phyloP scores from a whole-genome alignment of 2,113 vertebrate genomes.

The Charadrius vociferus region DNA sequence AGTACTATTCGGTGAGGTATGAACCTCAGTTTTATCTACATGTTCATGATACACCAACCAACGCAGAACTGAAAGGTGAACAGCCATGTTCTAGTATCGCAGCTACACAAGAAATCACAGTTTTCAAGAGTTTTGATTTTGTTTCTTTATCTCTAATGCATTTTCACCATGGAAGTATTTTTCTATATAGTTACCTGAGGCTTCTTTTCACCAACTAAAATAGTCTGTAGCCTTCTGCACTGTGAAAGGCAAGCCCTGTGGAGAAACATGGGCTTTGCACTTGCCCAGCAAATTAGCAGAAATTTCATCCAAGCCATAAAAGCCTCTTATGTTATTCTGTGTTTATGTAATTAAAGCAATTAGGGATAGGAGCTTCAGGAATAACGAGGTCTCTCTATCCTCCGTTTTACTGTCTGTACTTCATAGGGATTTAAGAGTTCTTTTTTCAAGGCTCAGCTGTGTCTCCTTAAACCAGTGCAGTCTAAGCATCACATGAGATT shows the following conservation, averaged over 20 bases:
- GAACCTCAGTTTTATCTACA: neutral
- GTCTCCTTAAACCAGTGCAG: conserved; percentile 45
- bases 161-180: conserved; percentile 24
- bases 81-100: neutral
- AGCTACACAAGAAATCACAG: conserved; percentile 3
- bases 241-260: conserved; percentile 58
- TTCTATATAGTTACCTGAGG: conserved; percentile 32
- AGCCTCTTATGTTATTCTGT: conserved; percentile 59
- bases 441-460: conserved; percentile 53
- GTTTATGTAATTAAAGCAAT: conserved; percentile 66
- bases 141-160: neutral
- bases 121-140: neutral
- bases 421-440: conserved; percentile 28
- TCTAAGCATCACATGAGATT: neutral
- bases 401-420: conserved; percentile 23
- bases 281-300: conserved; percentile 60
- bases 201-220: conserved; percentile 55
- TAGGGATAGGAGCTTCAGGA: conserved; percentile 42
- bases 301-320: conserved; percentile 73
- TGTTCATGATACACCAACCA: conserved; percentile 2
- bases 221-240: conserved; percentile 53
- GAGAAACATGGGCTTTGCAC: neutral
- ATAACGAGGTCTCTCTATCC: conserved; percentile 34
- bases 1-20: neutral
- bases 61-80: conserved; percentile 1